phyloP scores from a whole-genome alignment of 1,140 invertebrate genomes.

The Drosophila bipectinata region DNA sequence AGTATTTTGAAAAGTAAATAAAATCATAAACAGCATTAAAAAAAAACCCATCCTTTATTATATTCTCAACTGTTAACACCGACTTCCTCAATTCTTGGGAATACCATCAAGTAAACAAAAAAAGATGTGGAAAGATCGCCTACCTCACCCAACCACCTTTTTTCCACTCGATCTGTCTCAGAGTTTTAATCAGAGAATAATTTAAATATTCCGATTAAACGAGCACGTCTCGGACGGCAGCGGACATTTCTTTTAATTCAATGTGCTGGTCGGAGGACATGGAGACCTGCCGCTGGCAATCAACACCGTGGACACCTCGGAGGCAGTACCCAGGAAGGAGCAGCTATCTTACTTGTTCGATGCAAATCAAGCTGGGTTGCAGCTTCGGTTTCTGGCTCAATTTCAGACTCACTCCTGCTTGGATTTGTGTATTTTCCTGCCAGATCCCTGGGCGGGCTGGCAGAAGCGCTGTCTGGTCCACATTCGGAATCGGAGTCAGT shows the following conservation, averaged over 20 bases:
- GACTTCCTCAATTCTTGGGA: conserved; percentile 48
- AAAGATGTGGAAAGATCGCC: conserved; percentile 2
- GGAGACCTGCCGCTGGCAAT: conserved; percentile 63
- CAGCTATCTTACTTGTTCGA: conserved; percentile 66
- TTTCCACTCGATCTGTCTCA: conserved; percentile 38
- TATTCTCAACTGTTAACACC: neutral
- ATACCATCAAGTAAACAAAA: conserved; percentile 36
- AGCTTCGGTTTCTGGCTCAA: conserved; percentile 15
- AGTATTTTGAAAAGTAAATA: neutral
- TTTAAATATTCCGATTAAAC: conserved; percentile 82
- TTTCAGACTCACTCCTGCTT: conserved; percentile 4
- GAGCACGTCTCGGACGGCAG: conserved; percentile 48
- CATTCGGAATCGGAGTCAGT: conserved; percentile 23
- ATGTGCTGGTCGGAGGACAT: conserved; percentile 25
- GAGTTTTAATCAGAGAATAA: conserved; percentile 78
- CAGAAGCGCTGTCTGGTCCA: conserved; percentile 31
- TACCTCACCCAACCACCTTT: conserved; percentile 3
- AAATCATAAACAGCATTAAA: neutral
- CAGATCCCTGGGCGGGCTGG: conserved; percentile 41
- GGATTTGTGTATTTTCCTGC: neutral
- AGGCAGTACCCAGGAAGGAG: conserved; percentile 10
- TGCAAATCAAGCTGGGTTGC: conserved; percentile 62
- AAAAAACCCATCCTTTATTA: neutral
- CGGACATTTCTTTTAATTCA: conserved; percentile 80
- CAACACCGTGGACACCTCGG: conserved; percentile 65